Evolutionary conservation across 2,888 invertebrate genomes (phyloP), one percentile per base, ranked within the genome.

Genomic region (Drosophila paramelanica): DNA sequence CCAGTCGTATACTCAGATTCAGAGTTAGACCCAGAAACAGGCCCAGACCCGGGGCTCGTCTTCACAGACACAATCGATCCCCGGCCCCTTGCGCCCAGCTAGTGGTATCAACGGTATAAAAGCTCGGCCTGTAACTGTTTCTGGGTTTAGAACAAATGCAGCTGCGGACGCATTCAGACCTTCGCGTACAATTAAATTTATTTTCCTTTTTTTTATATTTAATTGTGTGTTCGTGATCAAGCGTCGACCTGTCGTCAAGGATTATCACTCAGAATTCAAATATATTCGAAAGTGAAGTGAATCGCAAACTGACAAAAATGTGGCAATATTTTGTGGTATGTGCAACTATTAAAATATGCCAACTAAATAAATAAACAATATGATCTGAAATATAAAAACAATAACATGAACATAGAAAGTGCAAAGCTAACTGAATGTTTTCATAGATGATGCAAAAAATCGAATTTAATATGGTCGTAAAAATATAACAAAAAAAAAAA

Each of bases 91-190:
- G 8, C 33, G 17, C 23, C 36, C 39, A 17, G 57, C 57, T 17
- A 13, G 47, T 17, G 31, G 45, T 23, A 49, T 27, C 46, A 33
- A 47, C 23, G 68, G 65, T 88, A 88, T 89, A 88, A 89, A 89
- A 89, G 80, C 79, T 82, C 45, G 69, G 36, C 57, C 42, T 39
- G 51, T 45, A 66, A 53, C 67, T 82, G 80, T 68, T 67, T 64
- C 65, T 83, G 68, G 69, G 73, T 71, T 88, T 88, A 88, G 80
- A 88, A 80, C 67, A 75, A 83, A 83, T 67, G 72, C 81, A 74
- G 76, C 79, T 69, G 75, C 67, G 72, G 58, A 55, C 73, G 88
- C 72, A 67, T 52, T 60, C 67, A 47, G 57, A 53, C 45, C 50
- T 14, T 59, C 66, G 57, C 55, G 31, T 53, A 45, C 10, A 52